Percentiles rank a stretch among this genome's conserved stretches.
Conservation (phyloP, 2,113 vertebrate genomes). For the Pelodiscus sinensis region DNA sequence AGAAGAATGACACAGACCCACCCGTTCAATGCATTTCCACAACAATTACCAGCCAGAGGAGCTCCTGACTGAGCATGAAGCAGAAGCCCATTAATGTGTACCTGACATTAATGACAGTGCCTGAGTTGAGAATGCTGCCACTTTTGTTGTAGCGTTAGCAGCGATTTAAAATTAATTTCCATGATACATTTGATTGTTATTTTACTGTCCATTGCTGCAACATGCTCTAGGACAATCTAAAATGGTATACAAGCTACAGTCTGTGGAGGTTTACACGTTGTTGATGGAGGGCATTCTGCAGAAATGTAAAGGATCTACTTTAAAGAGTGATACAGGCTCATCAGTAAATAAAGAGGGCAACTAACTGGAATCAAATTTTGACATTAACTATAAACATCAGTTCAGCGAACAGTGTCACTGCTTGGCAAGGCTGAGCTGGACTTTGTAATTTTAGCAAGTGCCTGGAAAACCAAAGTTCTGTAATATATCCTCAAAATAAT, state of each 20-base stretch:
- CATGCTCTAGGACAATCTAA: background rate
- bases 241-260: rapidly evolving
- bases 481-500: background rate
- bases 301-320: background rate
- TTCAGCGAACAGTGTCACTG: rapidly evolving
- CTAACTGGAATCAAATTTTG: background rate
- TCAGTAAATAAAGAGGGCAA: background rate
- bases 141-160: rapidly evolving
- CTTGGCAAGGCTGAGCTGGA: background rate
- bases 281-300: background rate
- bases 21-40: rapidly evolving
- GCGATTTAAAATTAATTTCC: background rate
- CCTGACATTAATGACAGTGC: background rate
- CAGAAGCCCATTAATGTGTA: rapidly evolving
- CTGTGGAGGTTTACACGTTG: background rate
- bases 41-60: rapidly evolving
- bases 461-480: background rate
- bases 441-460: background rate
- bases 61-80: rapidly evolving
- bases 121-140: background rate
- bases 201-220: background rate
- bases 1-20: too few relatives aligned
- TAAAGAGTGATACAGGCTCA: background rate
- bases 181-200: background rate
- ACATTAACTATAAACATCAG: background rate